Evolutionary conservation across 2,797 vertebrate genomes (phyloP).

Genomic region (Pangasius larnaudii): DNA sequence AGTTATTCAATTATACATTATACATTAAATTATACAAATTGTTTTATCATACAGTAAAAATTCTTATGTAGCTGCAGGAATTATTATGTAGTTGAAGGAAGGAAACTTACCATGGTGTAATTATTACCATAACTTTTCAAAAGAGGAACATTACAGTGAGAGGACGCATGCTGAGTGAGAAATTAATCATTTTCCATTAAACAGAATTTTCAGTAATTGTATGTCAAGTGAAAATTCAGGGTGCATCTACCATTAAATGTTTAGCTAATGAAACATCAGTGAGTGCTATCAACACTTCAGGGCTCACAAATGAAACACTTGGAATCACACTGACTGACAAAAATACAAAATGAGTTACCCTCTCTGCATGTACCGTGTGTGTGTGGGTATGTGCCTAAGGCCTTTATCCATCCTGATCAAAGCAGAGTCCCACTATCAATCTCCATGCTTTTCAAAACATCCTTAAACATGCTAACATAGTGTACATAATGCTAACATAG

Average conservation of each 20-base stretch:
- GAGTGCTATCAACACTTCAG: not conserved
- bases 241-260: constrained; percentile 27
- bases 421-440: constrained; percentile 45
- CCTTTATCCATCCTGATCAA: constrained; percentile 50
- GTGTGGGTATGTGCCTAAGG: constrained; percentile 30
- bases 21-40: not conserved
- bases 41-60: not conserved
- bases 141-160: not conserved
- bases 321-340: constrained; percentile 28
- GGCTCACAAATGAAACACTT: constrained; percentile 21
- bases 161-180: not conserved
- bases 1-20: too few species aligned
- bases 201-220: constrained; percentile 20
- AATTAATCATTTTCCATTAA: constrained; percentile 9
- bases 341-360: constrained; percentile 26
- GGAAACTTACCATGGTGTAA: not conserved
- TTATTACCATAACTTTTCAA: not conserved
- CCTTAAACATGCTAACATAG: not conserved
- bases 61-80: not conserved
- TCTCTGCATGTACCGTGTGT: not conserved
- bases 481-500: not conserved
- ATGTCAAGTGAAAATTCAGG: not conserved
- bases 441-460: constrained; percentile 43
- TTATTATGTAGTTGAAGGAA: not conserved
- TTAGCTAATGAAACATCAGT: constrained; percentile 25